Percentiles rank a stretch among this genome's conserved stretches.
phyloP scores from a whole-genome alignment of 2,113 vertebrate genomes.

The Thalassarche chlororhynchos region DNA sequence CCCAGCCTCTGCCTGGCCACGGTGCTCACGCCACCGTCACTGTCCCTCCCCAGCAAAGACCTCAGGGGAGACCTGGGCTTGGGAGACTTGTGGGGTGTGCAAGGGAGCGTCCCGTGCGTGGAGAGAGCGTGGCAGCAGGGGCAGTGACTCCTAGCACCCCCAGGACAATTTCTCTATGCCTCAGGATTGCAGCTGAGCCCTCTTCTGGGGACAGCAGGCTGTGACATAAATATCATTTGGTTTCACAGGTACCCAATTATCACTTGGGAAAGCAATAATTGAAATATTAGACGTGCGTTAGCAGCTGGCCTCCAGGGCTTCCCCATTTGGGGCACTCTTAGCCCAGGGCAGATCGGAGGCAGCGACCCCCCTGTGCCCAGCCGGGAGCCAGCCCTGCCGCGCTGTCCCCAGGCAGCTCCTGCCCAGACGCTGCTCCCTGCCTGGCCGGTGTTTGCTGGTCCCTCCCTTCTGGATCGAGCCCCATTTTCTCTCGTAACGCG shows the following conservation, averaged over 20 bases:
- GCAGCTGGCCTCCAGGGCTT: neutral
- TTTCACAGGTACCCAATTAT: rapidly evolving
- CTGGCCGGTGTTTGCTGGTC: neutral
- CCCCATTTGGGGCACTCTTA: neutral
- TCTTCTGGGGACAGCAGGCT: neutral
- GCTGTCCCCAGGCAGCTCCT: neutral
- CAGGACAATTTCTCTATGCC: neutral
- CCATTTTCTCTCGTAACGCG: rapidly evolving
- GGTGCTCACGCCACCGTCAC: neutral
- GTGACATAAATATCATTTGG: neutral
- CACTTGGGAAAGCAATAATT: neutral
- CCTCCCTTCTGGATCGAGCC: neutral
- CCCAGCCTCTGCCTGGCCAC: neutral
- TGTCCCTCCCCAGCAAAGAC: too few relatives aligned
- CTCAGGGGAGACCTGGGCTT: neutral
- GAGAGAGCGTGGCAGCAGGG: rapidly evolving
- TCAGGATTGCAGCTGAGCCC: neutral
- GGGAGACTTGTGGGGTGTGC: neutral
- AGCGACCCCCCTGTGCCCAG: rapidly evolving
- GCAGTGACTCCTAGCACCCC: neutral
- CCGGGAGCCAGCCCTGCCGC: neutral
- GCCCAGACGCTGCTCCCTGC: neutral
- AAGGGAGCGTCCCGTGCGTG: rapidly evolving
- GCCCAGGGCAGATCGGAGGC: neutral
- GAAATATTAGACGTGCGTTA: neutral